These are phyloP conservation scores for Morone chrysops DNA, from an alignment of 2,113 vertebrate genomes.

Conservation along the genomic window DNA sequence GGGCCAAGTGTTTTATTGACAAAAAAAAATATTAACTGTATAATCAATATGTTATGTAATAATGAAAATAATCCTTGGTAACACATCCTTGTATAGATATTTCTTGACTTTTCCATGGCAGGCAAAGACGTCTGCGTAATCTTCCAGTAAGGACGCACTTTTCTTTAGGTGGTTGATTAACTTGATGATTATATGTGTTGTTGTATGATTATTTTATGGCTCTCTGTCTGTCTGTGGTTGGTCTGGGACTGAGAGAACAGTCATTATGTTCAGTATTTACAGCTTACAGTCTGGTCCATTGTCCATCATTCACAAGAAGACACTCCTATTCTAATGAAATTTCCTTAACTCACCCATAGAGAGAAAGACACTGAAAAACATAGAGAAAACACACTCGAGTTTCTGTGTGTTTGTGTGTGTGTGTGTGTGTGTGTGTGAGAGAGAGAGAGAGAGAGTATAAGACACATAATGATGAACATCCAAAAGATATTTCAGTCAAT, in stretches of 20 bases:
- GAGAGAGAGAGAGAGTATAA: background rate
- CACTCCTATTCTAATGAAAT: background rate
- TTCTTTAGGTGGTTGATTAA: conserved; percentile 7
- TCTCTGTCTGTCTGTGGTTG: conserved; percentile 27
- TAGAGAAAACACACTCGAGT: background rate
- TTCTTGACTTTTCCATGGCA: background rate
- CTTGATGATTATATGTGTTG: conserved; percentile 12
- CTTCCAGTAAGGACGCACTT: background rate
- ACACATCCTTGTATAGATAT: background rate
- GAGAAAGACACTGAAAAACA: background rate
- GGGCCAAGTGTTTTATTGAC: too few relatives aligned
- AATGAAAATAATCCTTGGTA: background rate
- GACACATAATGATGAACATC: background rate
- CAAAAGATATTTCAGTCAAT: background rate
- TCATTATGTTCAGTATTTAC: conserved; percentile 53
- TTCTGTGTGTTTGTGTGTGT: background rate
- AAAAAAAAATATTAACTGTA: background rate
- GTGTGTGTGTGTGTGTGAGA: too few relatives aligned
- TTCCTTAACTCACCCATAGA: background rate
- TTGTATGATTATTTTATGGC: conserved; percentile 14
- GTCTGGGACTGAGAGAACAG: conserved; percentile 7
- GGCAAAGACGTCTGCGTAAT: too few relatives aligned
- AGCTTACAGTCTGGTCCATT: conserved; percentile 5
- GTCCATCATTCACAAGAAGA: conserved; percentile 5
- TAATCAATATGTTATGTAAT: background rate